Conservation (phyloP, 2,888 invertebrate species). For the Labia minor region DNA sequence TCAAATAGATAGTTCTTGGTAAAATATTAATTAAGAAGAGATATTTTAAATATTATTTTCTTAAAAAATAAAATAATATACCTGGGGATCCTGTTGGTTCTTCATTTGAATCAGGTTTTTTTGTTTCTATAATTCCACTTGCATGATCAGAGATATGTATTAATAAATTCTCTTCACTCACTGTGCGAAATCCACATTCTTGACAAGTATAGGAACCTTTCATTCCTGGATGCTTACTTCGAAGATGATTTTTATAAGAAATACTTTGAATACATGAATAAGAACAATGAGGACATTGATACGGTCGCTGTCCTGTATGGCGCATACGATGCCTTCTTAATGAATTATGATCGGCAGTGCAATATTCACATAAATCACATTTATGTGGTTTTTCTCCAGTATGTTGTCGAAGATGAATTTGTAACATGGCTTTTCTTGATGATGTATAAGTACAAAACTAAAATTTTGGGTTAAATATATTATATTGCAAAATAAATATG, state of each 20-base stretch:
- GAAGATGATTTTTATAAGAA: conserved; percentile 52
- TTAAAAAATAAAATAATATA: too few relatives aligned
- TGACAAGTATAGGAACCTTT: conserved; percentile 43
- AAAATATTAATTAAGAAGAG: too few relatives aligned
- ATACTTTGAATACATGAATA: conserved; percentile 59
- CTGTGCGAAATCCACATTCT: conserved; percentile 45
- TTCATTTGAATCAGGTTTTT: conserved; percentile 3
- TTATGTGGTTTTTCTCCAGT: conserved; percentile 67
- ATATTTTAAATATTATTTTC: too few relatives aligned
- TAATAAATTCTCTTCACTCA: conserved; percentile 44
- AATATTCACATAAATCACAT: conserved; percentile 57
- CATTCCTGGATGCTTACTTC: conserved; percentile 42
- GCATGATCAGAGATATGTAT: conserved; percentile 46
- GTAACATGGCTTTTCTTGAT: conserved; percentile 57
- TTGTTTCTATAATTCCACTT: conserved; percentile 35
- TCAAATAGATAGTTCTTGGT: neutral
- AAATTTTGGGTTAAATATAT: too few relatives aligned
- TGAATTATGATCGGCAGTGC: conserved; percentile 65
- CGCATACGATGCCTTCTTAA: conserved; percentile 54
- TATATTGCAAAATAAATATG: too few relatives aligned
- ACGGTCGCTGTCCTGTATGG: conserved; percentile 44
- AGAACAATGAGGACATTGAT: conserved; percentile 55
- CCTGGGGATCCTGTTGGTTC: neutral
- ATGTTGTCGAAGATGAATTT: conserved; percentile 61
- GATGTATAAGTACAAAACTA: conserved; percentile 57